Conservation (phyloP, 1,140 invertebrate genomes). For the Oryctes rhinoceros region DNA sequence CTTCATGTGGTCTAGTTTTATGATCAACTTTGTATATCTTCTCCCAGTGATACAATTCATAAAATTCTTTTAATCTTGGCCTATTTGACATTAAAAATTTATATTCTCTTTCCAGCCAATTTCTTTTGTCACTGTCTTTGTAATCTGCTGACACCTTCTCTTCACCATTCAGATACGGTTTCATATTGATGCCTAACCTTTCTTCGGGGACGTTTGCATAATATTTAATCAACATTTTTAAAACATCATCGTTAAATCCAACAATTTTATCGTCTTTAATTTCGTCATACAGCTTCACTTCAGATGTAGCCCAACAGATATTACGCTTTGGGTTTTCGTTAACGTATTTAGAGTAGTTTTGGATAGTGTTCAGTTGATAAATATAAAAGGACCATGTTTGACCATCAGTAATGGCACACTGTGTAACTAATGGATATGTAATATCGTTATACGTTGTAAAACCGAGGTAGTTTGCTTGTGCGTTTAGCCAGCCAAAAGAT, state of each 20-base stretch:
- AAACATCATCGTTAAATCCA: conserved; percentile 82
- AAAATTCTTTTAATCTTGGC: conserved; percentile 66
- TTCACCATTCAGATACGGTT: conserved; percentile 73
- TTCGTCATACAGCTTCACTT: conserved; percentile 77
- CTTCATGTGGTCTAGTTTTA: conserved; percentile 72
- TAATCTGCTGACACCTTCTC: conserved; percentile 73
- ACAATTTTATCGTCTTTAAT: conserved; percentile 76
- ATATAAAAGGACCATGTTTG: conserved; percentile 82
- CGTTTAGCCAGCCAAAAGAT: conserved; percentile 81
- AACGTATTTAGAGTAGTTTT: conserved; percentile 69
- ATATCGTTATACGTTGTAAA: conserved; percentile 88
- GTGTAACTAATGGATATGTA: conserved; percentile 86
- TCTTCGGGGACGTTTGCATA: conserved; percentile 75
- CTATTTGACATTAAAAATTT: conserved; percentile 74
- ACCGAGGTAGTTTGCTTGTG: conserved; percentile 85
- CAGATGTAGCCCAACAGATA: conserved; percentile 80
- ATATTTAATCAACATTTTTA: conserved; percentile 78
- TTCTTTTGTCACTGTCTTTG: conserved; percentile 69
- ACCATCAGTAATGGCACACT: conserved; percentile 87
- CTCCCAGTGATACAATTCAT: conserved; percentile 80
- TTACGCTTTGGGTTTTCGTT: conserved; percentile 76
- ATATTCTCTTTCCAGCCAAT: conserved; percentile 73
- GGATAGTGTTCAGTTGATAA: conserved; percentile 89
- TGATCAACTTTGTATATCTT: conserved; percentile 77
- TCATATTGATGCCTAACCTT: conserved; percentile 71